Conservation (phyloP, 2,888 invertebrate species). For the Oxyteleia sp. region DNA sequence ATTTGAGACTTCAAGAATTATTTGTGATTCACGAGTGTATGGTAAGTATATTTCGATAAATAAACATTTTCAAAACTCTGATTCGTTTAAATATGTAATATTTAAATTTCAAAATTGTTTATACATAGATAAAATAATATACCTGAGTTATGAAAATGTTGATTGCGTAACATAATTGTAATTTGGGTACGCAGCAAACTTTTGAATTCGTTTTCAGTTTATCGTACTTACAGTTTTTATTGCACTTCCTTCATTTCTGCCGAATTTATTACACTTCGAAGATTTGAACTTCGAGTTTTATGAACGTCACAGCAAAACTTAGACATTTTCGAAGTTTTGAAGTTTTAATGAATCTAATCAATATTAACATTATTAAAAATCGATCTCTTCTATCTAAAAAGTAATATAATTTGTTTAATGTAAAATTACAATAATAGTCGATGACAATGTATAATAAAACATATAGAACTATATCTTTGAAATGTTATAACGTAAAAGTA, state of each 20-base stretch:
- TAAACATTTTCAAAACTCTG: constrained; percentile 4
- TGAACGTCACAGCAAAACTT: too few species aligned
- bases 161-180: not conserved
- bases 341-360: too few species aligned
- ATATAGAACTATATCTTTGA: too few species aligned
- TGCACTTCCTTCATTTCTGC: not conserved
- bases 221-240: not conserved
- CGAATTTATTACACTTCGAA: too few species aligned
- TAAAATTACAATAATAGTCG: too few species aligned
- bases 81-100: not conserved
- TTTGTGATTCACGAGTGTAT: not conserved
- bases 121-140: not conserved
- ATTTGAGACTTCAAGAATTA: not conserved
- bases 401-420: too few species aligned
- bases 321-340: too few species aligned
- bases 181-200: not conserved
- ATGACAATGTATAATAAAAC: too few species aligned
- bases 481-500: too few species aligned
- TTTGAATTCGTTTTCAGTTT: not conserved
- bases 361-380: too few species aligned
- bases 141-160: not conserved
- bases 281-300: too few species aligned
- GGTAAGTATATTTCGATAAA: constrained; percentile 31
- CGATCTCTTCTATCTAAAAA: too few species aligned
- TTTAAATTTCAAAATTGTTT: not conserved